A percentile compares a stretch with the other conserved stretches of the same genome.
phyloP scores from a whole-genome alignment of 1,140 invertebrate species.

The Helicoverpa zea region DNA sequence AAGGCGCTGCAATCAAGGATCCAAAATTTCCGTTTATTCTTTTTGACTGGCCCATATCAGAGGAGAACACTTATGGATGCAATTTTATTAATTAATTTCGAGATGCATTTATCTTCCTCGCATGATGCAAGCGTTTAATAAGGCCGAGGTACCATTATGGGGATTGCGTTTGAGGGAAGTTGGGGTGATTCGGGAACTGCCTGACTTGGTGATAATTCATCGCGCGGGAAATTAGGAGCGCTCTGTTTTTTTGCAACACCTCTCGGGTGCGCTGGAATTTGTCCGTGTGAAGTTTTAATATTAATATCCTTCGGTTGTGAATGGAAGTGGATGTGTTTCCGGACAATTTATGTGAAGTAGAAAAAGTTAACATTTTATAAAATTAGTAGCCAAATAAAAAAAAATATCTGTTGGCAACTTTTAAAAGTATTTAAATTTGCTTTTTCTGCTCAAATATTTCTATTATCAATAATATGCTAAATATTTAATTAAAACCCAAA shows the following conservation, averaged over 20 bases:
- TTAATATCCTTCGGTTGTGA: background rate
- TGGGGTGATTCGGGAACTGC: conserved; percentile 49
- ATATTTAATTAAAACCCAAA: background rate
- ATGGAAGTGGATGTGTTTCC: too few species aligned
- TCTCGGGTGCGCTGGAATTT: background rate
- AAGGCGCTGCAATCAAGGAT: conserved; percentile 65
- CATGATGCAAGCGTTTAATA: conserved; percentile 76
- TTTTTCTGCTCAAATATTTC: too few species aligned
- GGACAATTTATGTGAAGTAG: too few species aligned
- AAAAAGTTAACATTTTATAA: too few species aligned
- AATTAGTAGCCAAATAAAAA: too few species aligned
- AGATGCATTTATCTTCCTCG: conserved; percentile 76
- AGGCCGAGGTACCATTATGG: conserved; percentile 65
- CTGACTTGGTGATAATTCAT: conserved; percentile 53
- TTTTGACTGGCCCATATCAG: conserved; percentile 51
- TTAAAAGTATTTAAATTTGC: too few species aligned
- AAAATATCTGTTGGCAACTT: too few species aligned
- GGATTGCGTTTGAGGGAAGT: conserved; percentile 62
- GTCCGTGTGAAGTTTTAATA: conserved; percentile 9
- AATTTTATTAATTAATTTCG: conserved; percentile 84
- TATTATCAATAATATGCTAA: background rate
- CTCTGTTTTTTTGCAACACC: conserved; percentile 43
- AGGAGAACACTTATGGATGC: conserved; percentile 71
- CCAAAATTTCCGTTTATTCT: conserved; percentile 52
- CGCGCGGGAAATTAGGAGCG: conserved; percentile 49